Evolutionary conservation across 2,797 vertebrate genomes (phyloP), one percentile per base, ranked within the genome.

Genomic region (Pseudochaenichthys georgianus): DNA sequence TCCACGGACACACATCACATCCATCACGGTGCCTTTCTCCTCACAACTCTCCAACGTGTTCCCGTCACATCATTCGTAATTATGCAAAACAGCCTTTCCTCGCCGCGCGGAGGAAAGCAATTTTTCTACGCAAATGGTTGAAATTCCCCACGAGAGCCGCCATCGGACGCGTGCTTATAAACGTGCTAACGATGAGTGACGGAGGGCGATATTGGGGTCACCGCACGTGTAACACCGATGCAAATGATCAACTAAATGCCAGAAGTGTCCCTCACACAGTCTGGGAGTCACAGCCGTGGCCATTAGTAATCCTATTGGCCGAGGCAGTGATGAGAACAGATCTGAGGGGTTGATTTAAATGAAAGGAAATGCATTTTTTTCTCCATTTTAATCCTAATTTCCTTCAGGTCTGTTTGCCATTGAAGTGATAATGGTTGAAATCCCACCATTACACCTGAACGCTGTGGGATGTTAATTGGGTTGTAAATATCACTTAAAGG

Each of bases 91-190:
- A 90, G 93, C 82, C 62, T 84, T 89, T 91, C 88, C 93, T 83
- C 91, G 80, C 47, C 72, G 90, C 92, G 1, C 90, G 93, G 94
- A 95, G 93, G 92, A 95, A 94, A 28, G 94, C 94, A 89, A 96
- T 96, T 91, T 96, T 94, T 94, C 84, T 94, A 95, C 96, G 95
- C 95, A 96, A 96, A 96, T 95, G 93, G 94, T 94, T 92, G 28
- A 87, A 94, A 94, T 90, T 92, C 93, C 96, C 94, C 85, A 28
- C 66, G 95, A 95, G 95, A 82, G 88, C 92, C 88, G 76, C 0
- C 77, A 83, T 88, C 91, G 89, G 54, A 15, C 81, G 70, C 73
- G 17, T 90, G 95, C 93, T 94, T 91, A 95, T 95, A 93, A 94
- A 94, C 88, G 93, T 82, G 84, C 92, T 96, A 92, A 94, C 15